Evolutionary conservation across 2,888 invertebrate species (phyloP), one percentile per base, ranked within the genome.

Genomic region (Drosophila limbata): DNA sequence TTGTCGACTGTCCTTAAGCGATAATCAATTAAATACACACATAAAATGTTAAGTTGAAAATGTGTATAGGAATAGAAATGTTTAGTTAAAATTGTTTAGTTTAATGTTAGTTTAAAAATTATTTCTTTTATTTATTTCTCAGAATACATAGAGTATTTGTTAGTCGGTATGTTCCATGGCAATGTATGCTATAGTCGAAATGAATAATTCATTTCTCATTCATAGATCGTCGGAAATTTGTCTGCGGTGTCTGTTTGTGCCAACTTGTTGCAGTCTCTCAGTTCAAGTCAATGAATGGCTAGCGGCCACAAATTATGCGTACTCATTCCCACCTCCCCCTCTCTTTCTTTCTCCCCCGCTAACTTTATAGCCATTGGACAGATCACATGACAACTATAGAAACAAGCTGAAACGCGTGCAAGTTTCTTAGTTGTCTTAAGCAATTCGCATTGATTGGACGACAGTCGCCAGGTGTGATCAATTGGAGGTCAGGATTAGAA

Each of bases 331-430:
- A 9, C 37, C 15, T 35, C 2, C 39, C 3, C 45, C 31, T n/a
- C 13, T 15, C 39, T 25, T 17, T 31, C 25, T 4, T n/a, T 17
- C 25, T n/a, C 51, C 6, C 13, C 10, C 8, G 4, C 11, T 21
- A 5, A 40, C 1, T 13, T 52, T 39, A 10, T 39, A 4, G 4
- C 11, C 21, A 13, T 31, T 8, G 6, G 11, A 19, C 13, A 47
- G 62, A 55, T 77, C 57, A 73, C 60, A 61, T 70, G 78, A 77
- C 21, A 3, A 17, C 61, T 51, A 72, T 69, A 72, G 53, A 73
- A 51, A 28, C 53, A 60, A 52, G 37, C 28, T 39, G 17, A 76
- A 25, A 45, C 37, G 63, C n/a, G 39, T 13, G 33, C 13, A 25
- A 11, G 37, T 31, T 60, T 31, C 50, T 51, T 52, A 78, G 65